Evolutionary conservation across 2,888 invertebrate species (phyloP).

Genomic region (Eupithecia subfuscata): DNA sequence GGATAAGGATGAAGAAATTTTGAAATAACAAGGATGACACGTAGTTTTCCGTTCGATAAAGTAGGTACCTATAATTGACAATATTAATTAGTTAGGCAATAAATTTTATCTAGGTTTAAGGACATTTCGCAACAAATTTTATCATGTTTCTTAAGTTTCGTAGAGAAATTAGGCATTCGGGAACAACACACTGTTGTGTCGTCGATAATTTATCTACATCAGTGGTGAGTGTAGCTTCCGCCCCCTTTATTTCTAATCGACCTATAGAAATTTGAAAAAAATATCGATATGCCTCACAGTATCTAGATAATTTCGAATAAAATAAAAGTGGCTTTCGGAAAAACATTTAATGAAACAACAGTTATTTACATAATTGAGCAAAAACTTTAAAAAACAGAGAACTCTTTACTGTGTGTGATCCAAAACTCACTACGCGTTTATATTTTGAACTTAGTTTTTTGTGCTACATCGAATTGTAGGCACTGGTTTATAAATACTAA

Average conservation of each 20-base stretch:
- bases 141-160: background rate
- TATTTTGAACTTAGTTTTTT: background rate
- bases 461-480: background rate
- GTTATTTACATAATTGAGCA: background rate
- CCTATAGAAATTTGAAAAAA: background rate
- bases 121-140: background rate
- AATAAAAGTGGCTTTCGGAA: background rate
- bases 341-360: background rate
- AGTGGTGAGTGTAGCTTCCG: background rate
- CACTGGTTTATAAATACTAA: background rate
- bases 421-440: background rate
- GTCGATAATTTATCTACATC: background rate
- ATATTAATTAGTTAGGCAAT: conserved; percentile 38
- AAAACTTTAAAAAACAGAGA: background rate
- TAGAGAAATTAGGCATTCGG: background rate
- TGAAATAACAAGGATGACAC: conserved; percentile 54
- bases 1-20: conserved; percentile 58
- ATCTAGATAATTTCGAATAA: background rate
- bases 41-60: conserved; percentile 44
- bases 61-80: conserved; percentile 8
- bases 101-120: conserved; percentile 21
- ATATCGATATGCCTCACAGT: background rate
- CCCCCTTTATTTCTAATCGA: background rate
- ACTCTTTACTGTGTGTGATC: background rate
- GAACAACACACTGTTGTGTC: background rate